Conservation (phyloP, 30 jellyfish, hydroid and myxozoan species). For the Mastigias papua region DNA sequence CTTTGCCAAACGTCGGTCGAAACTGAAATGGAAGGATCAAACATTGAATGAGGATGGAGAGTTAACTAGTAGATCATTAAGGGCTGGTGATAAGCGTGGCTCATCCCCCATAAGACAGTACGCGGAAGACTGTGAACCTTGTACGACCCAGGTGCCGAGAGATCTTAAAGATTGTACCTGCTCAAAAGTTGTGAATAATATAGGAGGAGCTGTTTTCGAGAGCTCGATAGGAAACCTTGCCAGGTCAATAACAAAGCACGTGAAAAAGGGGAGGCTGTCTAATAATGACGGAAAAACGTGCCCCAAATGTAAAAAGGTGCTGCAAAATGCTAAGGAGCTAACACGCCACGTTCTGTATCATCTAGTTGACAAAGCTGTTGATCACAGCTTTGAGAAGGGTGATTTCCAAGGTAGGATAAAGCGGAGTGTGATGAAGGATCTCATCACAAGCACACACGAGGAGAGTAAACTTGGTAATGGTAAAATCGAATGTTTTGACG, state of each 20-base stretch:
- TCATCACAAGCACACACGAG: not conserved
- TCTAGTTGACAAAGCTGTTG: constrained; percentile 41
- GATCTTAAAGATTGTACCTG: not conserved
- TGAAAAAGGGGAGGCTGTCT: constrained; percentile 8
- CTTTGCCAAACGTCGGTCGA: not conserved
- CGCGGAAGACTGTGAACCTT: not conserved
- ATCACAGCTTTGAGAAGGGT: not conserved
- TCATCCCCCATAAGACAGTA: not conserved
- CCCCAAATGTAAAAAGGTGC: constrained; percentile 9
- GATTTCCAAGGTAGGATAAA: not conserved
- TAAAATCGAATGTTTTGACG: not conserved
- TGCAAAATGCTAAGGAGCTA: constrained; percentile 48
- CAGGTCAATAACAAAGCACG: constrained; percentile 23
- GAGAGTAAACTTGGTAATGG: not conserved
- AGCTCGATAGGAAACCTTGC: constrained; percentile 25
- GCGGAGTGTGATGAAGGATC: not conserved
- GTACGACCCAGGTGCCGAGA: not conserved
- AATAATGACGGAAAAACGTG: not conserved
- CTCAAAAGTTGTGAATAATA: constrained; percentile 1
- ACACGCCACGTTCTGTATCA: constrained; percentile 39
- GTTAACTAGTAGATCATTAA: not conserved
- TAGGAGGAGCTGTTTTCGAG: constrained; percentile 26
- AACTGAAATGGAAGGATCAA: not conserved
- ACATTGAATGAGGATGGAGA: not conserved
- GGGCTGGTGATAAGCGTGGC: not conserved